Base-by-base conservation (phyloP, 1,140 invertebrate species). In the Pseudoatta argentina region DNA sequence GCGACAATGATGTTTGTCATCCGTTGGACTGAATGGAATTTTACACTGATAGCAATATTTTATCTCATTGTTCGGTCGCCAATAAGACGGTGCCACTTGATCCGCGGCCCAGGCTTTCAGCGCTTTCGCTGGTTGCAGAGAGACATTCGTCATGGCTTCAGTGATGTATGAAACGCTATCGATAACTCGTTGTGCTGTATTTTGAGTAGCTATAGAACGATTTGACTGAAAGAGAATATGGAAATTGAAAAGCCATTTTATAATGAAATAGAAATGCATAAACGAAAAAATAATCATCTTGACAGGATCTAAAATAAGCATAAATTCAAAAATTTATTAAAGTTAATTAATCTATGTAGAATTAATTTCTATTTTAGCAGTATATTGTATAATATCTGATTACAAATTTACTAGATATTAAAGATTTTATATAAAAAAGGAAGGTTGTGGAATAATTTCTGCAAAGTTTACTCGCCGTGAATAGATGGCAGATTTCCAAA, bases 11-110 rank as follows among this genome's bases (percentile, higher is more conserved):
- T 98, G 98, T 87, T 98, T 98, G 3, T 95, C 95, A 30, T 95
- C 96, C 7, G 93, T 94, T 8, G 93, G 87, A 27, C 92, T 92
- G 87, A 97, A 97, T 21, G 91, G 89, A 73, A 92, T 94, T 86
- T 96, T 95, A 93, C 97, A 98, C 67, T 96, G 96, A 86, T 96
- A 92, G 93, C 97, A 98, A 72, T 96, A 92, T 96, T 97, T 96
- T 73, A 98, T 98, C 92, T 98, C 96, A 86, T 96, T 95, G 93
- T 98, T 98, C 10, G 97, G 97, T 61, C 96, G 96, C 98, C 98
- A 98, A 94, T 98, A 98, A 27, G 96, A 96, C 1, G 98, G 98
- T 18, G 97, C 97, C 3, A 96, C 94, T 92, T 97, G 96, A 94
- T 98, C 97, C 2, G 97, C 96, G 2, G 98, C 96, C 97, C 97